Base-by-base conservation (phyloP, 2,888 invertebrate species). In the Pantelozetes paolii region DNA sequence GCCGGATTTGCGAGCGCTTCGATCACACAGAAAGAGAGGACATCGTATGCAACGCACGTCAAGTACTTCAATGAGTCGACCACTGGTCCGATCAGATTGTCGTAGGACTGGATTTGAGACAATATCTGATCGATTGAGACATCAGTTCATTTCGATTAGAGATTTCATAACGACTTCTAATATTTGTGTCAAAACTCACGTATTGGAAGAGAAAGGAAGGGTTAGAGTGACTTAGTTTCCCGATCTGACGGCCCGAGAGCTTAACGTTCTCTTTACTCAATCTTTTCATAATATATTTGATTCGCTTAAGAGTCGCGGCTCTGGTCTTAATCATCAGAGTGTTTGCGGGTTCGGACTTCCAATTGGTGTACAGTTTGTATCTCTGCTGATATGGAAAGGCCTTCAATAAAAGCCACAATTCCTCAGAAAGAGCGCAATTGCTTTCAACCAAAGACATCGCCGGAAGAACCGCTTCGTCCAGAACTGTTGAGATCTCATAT, bases 51-150 rank as follows among this genome's bases (percentile, higher is more conserved):
- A 75, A 99, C 85, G 74, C 90, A 89, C 26, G 96, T 97, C 80
- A 98, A 86, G 84, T 94, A 99, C 84, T 97, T 96, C 75, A 99
- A 85, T 1, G 97, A 94, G 82, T 99, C 99, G 69, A 99, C 98
- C 3, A 99, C 96, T 0, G 99, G 98, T 79, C 85, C 90, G 80
- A 96, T 96, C 77, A 96, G 86, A 83, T 96, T 96, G 83, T 96
- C 94, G 84, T 92, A 95, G 50, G 91, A 88, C 84, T 95, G 94
- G 77, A 95, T 92, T 87, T 94, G 89, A 70, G 88, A 84, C 42
- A 90, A 82, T 73, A 89, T 86, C 87, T 88, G 79, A 67, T 80
- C 79, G 76, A 30, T 71, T 76, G 75, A 74, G 70, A 20, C 26
- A 57, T 13, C 28, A 62, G 32, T 42, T n/a, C 20, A 18, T 23